These are phyloP conservation scores for Tetragnatha montana DNA, from an alignment of 2,888 invertebrate species.

Conservation along the genomic window DNA sequence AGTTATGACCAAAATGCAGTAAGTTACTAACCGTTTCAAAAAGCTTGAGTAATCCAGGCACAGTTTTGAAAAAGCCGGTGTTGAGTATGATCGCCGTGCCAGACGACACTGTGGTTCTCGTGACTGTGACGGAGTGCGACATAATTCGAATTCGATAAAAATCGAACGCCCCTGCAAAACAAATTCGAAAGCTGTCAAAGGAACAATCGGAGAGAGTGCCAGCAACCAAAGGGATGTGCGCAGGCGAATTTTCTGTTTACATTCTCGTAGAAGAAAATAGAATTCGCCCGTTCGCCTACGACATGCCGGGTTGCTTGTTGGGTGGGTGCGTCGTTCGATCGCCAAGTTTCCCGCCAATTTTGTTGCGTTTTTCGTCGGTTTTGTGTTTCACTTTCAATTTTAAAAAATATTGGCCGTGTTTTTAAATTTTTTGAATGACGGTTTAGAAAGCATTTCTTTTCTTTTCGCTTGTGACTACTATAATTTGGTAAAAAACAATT, in stretches of 20 bases:
- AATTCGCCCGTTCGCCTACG: constrained; percentile 39
- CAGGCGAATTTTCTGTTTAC: constrained; percentile 51
- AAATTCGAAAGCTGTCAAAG: background rate
- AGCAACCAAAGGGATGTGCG: constrained; percentile 8
- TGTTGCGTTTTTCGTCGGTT: no score
- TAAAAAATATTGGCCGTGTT: no score
- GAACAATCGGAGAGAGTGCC: background rate
- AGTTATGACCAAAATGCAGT: background rate
- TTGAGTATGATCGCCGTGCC: constrained; percentile 87
- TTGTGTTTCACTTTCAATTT: no score
- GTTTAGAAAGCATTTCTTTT: no score
- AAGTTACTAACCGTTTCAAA: constrained; percentile 83
- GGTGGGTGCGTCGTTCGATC: background rate
- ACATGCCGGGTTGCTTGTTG: constrained; percentile 19
- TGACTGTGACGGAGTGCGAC: constrained; percentile 92
- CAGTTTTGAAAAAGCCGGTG: constrained; percentile 85
- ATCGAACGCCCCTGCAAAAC: background rate
- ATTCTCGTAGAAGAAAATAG: constrained; percentile 17
- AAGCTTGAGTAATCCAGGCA: constrained; percentile 87
- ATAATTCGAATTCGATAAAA: constrained; percentile 77
- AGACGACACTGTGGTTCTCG: constrained; percentile 86
- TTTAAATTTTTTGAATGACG: no score
- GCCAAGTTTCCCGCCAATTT: background rate
- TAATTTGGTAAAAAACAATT: no score
- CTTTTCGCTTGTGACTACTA: no score